These are phyloP conservation scores for Lethenteron reissneri DNA, from an alignment of 2,113 vertebrate species.

Conservation along the genomic window DNA sequence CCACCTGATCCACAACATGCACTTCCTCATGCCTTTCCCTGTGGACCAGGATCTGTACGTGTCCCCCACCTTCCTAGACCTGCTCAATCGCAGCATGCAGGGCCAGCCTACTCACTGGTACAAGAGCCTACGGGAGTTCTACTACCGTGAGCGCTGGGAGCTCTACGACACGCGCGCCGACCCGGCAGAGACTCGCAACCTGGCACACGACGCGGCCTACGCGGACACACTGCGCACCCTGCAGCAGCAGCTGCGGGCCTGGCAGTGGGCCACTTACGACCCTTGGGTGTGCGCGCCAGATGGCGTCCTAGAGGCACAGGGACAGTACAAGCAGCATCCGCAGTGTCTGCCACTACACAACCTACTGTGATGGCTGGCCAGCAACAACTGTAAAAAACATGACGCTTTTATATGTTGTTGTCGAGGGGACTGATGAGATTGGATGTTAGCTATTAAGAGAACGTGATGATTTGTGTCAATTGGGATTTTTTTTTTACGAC, in stretches of 20 bases:
- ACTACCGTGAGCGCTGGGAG: constrained; percentile 74
- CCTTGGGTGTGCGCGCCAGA: constrained; percentile 84
- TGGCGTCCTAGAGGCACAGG: constrained; percentile 34
- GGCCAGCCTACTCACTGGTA: constrained; percentile 49
- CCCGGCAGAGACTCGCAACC: constrained; percentile 41
- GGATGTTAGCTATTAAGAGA: no score
- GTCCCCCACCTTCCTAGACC: constrained; percentile 73
- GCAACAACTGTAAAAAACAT: no score
- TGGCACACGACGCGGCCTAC: constrained; percentile 30
- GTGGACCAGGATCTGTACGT: constrained; percentile 84
- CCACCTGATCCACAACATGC: constrained; percentile 61
- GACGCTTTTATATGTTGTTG: no score
- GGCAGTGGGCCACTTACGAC: constrained; percentile 74
- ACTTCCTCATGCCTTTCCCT: constrained; percentile 70
- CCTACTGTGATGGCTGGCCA: constrained; percentile 18
- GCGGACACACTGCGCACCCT: constrained; percentile 22
- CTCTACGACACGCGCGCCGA: constrained; percentile 42
- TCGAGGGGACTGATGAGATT: no score
- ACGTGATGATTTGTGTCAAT: no score
- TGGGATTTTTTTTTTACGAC: no score
- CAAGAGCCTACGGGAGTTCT: constrained; percentile 49
- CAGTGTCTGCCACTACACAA: constrained; percentile 57
- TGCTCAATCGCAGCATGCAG: constrained; percentile 39
- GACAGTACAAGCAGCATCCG: constrained; percentile 29
- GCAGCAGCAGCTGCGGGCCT: constrained; percentile 30